These are phyloP conservation scores for Polypedilum pembai DNA, from an alignment of 1,140 invertebrate genomes.

Conservation along the genomic window DNA sequence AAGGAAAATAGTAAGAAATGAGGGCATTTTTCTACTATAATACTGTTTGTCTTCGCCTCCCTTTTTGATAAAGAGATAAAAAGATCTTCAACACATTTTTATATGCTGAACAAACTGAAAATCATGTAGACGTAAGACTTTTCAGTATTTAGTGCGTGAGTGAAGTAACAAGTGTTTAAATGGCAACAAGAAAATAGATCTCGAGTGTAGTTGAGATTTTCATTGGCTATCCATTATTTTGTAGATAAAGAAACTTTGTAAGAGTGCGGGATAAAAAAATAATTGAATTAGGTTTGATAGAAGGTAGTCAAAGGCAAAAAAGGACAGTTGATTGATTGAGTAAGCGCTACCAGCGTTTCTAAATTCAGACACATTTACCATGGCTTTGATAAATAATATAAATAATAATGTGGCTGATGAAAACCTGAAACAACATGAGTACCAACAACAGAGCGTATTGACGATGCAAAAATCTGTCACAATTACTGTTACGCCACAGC, in stretches of 20 bases:
- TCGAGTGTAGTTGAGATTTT: no score
- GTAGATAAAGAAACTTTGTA: background rate
- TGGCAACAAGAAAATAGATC: background rate
- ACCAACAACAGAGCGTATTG: conserved; percentile 44
- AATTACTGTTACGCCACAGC: conserved; percentile 56
- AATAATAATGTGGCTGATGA: conserved; percentile 19
- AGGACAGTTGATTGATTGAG: background rate
- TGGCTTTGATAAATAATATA: background rate
- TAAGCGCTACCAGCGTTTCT: background rate
- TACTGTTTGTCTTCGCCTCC: background rate
- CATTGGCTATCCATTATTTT: background rate
- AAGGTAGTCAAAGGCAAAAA: background rate
- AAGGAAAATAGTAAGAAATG: background rate
- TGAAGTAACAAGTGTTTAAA: background rate
- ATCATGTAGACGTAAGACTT: background rate
- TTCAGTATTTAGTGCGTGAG: background rate
- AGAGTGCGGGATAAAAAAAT: background rate
- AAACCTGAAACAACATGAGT: conserved; percentile 38
- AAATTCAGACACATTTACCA: conserved; percentile 22
- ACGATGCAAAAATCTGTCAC: conserved; percentile 52
- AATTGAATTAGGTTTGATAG: background rate
- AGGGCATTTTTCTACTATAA: background rate
- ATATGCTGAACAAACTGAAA: no score
- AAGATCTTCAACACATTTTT: no score
- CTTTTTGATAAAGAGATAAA: no score